Evolutionary conservation across 2,113 vertebrate species (phyloP).

Genomic region (Ictalurus punctatus): DNA sequence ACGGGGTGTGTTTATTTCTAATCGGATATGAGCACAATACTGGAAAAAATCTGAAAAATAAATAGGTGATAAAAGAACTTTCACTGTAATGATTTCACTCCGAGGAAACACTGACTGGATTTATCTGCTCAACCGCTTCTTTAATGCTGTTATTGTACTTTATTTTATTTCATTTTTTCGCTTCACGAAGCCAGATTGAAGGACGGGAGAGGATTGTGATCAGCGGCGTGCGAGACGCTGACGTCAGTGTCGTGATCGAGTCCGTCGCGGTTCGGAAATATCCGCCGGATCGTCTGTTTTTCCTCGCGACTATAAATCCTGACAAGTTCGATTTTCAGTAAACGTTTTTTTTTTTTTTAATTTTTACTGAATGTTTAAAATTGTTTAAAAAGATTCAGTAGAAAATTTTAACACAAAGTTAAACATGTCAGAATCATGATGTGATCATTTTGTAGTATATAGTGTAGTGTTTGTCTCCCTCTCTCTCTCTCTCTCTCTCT

Average conservation of each 20-base stretch:
- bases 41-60: background rate
- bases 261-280: background rate
- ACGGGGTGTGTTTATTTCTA: background rate
- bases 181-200: background rate
- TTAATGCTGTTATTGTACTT: background rate
- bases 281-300: background rate
- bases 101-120: background rate
- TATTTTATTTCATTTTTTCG: background rate
- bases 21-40: background rate
- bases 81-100: background rate
- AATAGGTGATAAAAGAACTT: background rate
- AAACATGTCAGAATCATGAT: background rate
- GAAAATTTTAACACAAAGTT: background rate
- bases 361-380: background rate
- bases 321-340: background rate
- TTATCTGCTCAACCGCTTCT: background rate
- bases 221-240: background rate
- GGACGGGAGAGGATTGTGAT: background rate
- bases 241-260: background rate
- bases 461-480: background rate
- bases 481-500: slow-evolving; percentile 21
- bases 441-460: background rate
- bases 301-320: background rate
- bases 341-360: background rate
- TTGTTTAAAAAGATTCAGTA: background rate